These are phyloP conservation scores for Poecilus cupreus DNA, from an alignment of 2,888 invertebrate species.

Conservation along the genomic window DNA sequence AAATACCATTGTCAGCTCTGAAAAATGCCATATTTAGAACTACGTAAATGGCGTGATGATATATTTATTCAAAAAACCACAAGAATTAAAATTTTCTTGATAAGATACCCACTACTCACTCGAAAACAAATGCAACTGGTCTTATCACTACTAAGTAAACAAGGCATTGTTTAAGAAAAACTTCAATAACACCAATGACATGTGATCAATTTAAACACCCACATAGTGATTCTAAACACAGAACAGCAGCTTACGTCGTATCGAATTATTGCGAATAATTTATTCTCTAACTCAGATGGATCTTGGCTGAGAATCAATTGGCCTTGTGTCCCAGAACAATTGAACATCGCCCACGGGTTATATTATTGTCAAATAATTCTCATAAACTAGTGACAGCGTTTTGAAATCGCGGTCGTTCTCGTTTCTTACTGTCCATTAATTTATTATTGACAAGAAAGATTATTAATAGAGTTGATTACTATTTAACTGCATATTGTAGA, in stretches of 20 bases:
- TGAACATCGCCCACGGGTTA: background rate
- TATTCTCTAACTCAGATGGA: background rate
- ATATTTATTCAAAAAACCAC: no score
- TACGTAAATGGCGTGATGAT: no score
- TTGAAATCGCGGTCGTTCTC: background rate
- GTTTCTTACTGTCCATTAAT: background rate
- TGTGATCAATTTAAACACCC: background rate
- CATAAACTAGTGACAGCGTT: background rate
- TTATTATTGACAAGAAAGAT: background rate
- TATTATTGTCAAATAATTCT: background rate
- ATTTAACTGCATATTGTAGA: no score
- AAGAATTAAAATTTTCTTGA: no score
- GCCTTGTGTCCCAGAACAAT: constrained; percentile 4
- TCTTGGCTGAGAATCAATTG: constrained; percentile 26
- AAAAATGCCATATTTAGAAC: no score
- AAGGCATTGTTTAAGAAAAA: no score
- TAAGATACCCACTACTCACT: no score
- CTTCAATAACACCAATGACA: background rate
- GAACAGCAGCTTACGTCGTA: background rate
- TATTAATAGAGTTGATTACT: background rate
- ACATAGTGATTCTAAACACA: background rate
- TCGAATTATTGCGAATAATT: constrained; percentile 4
- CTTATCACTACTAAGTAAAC: no score
- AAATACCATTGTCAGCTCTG: no score
- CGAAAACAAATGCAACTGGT: background rate